A percentile compares a stretch with the other conserved stretches of the same genome.
Conservation (phyloP, 2,797 vertebrate species). For the Arnoldichthys spilopterus region DNA sequence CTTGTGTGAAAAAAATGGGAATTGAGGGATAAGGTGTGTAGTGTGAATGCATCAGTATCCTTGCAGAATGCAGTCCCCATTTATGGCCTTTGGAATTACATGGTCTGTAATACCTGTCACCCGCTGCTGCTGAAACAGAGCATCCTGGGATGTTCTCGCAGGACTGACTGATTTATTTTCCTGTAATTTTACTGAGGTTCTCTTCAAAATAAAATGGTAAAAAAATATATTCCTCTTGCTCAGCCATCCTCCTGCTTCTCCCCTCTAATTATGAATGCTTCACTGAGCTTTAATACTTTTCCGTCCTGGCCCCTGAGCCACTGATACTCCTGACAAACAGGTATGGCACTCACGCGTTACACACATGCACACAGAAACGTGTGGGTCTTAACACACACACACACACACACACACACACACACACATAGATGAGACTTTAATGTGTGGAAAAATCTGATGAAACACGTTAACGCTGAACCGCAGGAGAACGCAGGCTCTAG, state of each 20-base stretch:
- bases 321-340: slow-evolving; percentile 63
- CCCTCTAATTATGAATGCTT: slow-evolving; percentile 56
- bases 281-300: slow-evolving; percentile 59
- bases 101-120: slow-evolving; percentile 10
- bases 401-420: slow-evolving; percentile 43
- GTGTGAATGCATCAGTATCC: background rate
- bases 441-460: slow-evolving; percentile 74
- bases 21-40: background rate
- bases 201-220: slow-evolving; percentile 28
- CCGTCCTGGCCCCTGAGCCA: slow-evolving; percentile 56
- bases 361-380: slow-evolving; percentile 38
- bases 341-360: slow-evolving; percentile 53
- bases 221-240: slow-evolving; percentile 39
- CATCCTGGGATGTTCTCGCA: slow-evolving; percentile 19
- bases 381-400: no score
- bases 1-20: no score
- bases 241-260: slow-evolving; percentile 33
- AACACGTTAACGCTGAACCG: slow-evolving; percentile 70
- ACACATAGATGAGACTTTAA: slow-evolving; percentile 71
- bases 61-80: background rate
- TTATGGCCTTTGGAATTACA: background rate
- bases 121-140: background rate
- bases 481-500: slow-evolving; percentile 73
- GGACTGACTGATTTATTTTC: slow-evolving; percentile 54
- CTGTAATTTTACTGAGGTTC: slow-evolving; percentile 55